These are phyloP conservation scores for Malacoraja senta DNA, from an alignment of 2,797 vertebrate species.

Conservation along the genomic window DNA sequence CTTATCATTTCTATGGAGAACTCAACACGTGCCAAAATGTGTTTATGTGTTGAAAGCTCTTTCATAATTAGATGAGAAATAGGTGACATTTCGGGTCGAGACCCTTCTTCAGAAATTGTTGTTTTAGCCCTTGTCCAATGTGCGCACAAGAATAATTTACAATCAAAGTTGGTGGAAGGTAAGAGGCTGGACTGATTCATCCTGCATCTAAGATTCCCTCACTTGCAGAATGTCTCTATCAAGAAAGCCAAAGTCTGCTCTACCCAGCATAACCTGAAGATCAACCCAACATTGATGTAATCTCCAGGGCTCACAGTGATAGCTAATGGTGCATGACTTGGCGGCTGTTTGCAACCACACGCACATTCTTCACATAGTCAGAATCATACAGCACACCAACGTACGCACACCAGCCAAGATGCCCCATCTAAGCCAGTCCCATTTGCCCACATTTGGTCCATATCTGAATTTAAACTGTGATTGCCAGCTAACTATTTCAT, in stretches of 20 bases:
- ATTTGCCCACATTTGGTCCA: no score
- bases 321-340: background rate
- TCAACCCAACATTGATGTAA: background rate
- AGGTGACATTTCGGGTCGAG: no score
- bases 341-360: background rate
- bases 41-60: background rate
- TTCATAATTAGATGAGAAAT: background rate
- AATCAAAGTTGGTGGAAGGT: background rate
- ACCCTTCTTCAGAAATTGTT: background rate
- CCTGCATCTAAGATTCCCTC: background rate
- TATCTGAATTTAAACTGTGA: background rate
- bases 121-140: background rate
- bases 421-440: no score
- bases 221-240: background rate
- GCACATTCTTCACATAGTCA: background rate
- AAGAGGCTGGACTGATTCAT: background rate
- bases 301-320: background rate
- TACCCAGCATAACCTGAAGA: background rate
- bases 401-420: no score
- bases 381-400: no score
- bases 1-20: background rate
- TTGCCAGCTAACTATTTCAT: background rate
- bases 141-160: background rate
- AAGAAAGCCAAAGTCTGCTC: background rate
- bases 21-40: background rate